Evolutionary conservation across 2,113 vertebrate genomes (phyloP), one percentile per base, ranked within the genome.

Genomic region (Chascanopsetta lugubris): DNA sequence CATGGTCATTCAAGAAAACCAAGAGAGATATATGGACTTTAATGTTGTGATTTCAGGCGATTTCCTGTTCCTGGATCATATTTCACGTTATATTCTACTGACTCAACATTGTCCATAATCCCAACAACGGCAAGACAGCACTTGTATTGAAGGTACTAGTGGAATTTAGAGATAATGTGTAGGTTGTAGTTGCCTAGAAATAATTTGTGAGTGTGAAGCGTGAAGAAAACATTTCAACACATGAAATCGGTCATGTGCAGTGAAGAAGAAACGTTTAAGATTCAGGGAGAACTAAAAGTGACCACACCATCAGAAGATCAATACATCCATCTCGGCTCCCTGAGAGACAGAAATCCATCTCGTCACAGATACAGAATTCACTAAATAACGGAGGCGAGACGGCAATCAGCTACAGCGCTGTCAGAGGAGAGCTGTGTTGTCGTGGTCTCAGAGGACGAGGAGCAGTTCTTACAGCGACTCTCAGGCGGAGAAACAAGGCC

Each of bases 1-100:
- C 72, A 57, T 17, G 40, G 27, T n/a, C 11, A 13, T 59, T 68
- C 47, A 76, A 49, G 51, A 50, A 13, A 72, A 84, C 17, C 29
- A 7, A 43, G 6, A 11, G n/a, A 13, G 10, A 29, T 45, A 32
- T 29, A 43, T 3, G 46, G 18, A 25, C 4, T 55, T n/a, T 40
- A 6, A 38, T 18, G 21, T 55, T 21, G 22, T 1, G 4, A 30
- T 43, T 63, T 53, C 18, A 12, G 43, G 10, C 32, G 13, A 4
- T 34, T 11, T 30, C 29, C 29, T 30, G 6, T 30, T 29, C 13
- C 0, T 29, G 22, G 24, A 24, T 15, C 43, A 17, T 15, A 20
- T 21, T 24, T 2, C 15, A 40, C 6, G 36, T 36, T 36, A 13
- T 36, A 1, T 13, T 36, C 34, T 13, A 13, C 10, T 36, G 34